phyloP scores from a whole-genome alignment of 2,113 vertebrate species.

The Sakesphorus luctuosus region DNA sequence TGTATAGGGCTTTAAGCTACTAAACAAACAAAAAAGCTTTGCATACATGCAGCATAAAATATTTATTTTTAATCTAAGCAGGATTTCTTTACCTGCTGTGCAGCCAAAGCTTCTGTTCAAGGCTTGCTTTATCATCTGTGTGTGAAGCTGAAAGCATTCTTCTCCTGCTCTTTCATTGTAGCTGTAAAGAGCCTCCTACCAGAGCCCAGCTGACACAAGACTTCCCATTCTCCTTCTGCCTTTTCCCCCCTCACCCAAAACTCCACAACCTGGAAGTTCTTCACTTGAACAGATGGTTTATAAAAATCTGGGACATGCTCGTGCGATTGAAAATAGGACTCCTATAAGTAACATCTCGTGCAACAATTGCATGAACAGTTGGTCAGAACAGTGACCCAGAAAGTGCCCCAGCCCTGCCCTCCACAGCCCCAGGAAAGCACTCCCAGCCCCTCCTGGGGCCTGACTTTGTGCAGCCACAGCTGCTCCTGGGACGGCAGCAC shows the following conservation, averaged over 20 bases:
- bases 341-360: conserved; percentile 40
- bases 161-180: conserved; percentile 12
- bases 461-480: background rate
- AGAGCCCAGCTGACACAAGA: conserved; percentile 31
- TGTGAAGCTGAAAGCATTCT: conserved; percentile 35
- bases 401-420: background rate
- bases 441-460: background rate
- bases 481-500: background rate
- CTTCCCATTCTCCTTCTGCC: conserved; percentile 23
- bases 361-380: conserved; percentile 52
- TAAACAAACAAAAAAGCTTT: conserved; percentile 4
- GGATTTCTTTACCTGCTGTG: conserved; percentile 71
- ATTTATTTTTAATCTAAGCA: conserved; percentile 73
- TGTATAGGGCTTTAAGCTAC: conserved; percentile 17
- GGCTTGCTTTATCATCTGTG: conserved; percentile 52
- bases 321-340: conserved; percentile 42
- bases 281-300: conserved; percentile 61
- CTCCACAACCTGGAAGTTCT: conserved; percentile 55
- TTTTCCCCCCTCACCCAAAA: background rate
- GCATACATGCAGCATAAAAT: conserved; percentile 60
- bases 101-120: conserved; percentile 54
- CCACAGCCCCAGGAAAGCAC: background rate
- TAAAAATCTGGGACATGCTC: conserved; percentile 46
- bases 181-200: conserved; percentile 32
- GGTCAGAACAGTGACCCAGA: conserved; percentile 62